Evolutionary conservation across 37 sponge, comb jelly and placozoan genomes (phyloP), one percentile per base, ranked within the genome.

Genomic region (Ianthella basta): DNA sequence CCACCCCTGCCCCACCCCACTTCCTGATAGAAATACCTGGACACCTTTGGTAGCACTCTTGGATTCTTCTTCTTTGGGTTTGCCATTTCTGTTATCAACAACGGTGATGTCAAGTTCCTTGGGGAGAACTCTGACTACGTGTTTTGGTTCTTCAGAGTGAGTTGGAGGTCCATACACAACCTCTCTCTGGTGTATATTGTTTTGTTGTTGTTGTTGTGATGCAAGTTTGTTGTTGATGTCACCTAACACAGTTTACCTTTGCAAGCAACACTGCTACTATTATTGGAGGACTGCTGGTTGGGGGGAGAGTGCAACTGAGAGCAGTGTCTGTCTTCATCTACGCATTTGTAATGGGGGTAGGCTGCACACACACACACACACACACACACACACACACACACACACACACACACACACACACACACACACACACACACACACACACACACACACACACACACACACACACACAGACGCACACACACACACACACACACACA

Each of bases 211-310:
- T 80, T 80, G 57, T 56, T 56, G 27, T 80, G 24, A 79, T 72
- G 82, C 86, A 50, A 86, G 81, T 59, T 92, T 88, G 86, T 91
- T 92, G 78, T 91, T 87, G 55, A 79, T 87, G 50, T n/a, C 84
- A 65, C 60, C 1, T 56, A 4, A 14, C 72, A 16, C 65, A 91
- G 92, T 95, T 91, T 64, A 95, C 95, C 1, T 95, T 95, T 91
- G 95, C 95, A 36, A 91, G 90, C 37, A 95, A 95, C 86, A 95
- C 95, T 0, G 95, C 95, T 61, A 95, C 95, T 40, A 95, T 95
- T 20, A 12, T 95, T 37, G 92, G 92, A 25, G 95, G 95, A 15
- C 86, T 91, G 19, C 83, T 95, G 60, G 90, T 90, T 38, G 95
- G 95, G 0, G 84, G 83, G 0, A 55, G 60, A 18, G 87, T 90